These are phyloP conservation scores for Tetheella fluctuosa DNA, from an alignment of 2,888 invertebrate species.

Conservation along the genomic window DNA sequence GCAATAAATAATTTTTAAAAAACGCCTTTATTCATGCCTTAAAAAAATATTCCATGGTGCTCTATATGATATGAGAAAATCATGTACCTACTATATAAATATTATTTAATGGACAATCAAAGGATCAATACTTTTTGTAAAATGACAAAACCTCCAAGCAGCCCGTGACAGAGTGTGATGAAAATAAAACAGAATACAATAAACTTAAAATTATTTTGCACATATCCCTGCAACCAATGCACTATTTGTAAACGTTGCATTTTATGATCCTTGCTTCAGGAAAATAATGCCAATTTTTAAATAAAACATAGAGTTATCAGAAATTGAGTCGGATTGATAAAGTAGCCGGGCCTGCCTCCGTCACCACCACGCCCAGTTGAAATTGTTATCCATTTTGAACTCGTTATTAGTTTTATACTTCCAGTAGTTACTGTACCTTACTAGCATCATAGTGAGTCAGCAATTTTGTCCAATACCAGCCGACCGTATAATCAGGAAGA, in stretches of 20 bases:
- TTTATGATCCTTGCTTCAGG: slow-evolving; percentile 74
- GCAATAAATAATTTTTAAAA: no score
- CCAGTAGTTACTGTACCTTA: slow-evolving; percentile 20
- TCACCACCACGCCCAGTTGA: slow-evolving; percentile 1
- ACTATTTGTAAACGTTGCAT: slow-evolving; percentile 71
- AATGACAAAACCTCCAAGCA: background rate
- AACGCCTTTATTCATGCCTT: no score
- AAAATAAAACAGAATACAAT: slow-evolving; percentile 63
- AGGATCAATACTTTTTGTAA: background rate
- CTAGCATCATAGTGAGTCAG: background rate
- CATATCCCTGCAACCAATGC: slow-evolving; percentile 76
- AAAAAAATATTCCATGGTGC: no score
- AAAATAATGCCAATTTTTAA: slow-evolving; percentile 84
- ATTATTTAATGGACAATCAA: background rate
- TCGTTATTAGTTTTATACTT: slow-evolving; percentile 1
- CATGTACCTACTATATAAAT: no score
- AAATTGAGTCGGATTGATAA: slow-evolving; percentile 14
- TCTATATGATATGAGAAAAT: no score
- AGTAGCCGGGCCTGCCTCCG: slow-evolving; percentile 3
- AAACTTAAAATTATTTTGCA: slow-evolving; percentile 73
- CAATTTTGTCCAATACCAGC: background rate
- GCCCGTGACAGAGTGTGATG: slow-evolving; percentile 67
- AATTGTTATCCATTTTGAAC: background rate
- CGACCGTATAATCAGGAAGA: no score
- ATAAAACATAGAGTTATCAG: slow-evolving; percentile 41